Conservation (phyloP, 2,888 invertebrate species). For the Nomada fucata region DNA sequence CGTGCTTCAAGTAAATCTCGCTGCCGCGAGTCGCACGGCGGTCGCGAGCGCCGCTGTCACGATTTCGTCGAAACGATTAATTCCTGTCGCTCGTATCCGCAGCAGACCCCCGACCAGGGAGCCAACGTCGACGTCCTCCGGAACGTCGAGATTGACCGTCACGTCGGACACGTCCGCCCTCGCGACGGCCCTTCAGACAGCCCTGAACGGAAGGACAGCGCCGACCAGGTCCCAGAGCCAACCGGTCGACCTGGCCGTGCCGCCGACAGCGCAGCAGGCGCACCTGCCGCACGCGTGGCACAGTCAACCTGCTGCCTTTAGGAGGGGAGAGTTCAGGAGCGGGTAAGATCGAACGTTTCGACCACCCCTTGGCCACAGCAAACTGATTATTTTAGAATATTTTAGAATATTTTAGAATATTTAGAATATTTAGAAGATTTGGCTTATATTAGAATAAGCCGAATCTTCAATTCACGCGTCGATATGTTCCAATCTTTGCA, state of each 20-base stretch:
- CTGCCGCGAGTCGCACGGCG: slow-evolving; percentile 64
- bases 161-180: slow-evolving; percentile 81
- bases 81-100: slow-evolving; percentile 35
- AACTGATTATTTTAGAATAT: no score
- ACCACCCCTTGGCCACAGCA: neutral
- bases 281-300: slow-evolving; percentile 79
- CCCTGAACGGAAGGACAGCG: slow-evolving; percentile 77
- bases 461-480: no score
- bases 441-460: no score
- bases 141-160: slow-evolving; percentile 80
- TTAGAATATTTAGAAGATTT: no score
- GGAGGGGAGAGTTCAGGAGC: slow-evolving; percentile 81
- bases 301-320: slow-evolving; percentile 81
- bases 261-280: slow-evolving; percentile 70
- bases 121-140: slow-evolving; percentile 79
- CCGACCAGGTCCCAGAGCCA: slow-evolving; percentile 85
- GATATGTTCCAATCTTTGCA: no score
- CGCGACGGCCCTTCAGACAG: slow-evolving; percentile 79
- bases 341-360: slow-evolving; percentile 69
- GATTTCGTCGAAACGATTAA: slow-evolving; percentile 12
- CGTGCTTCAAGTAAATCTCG: slow-evolving; percentile 76
- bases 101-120: slow-evolving; percentile 79
- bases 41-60: slow-evolving; percentile 26
- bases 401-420: no score
- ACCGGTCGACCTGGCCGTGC: slow-evolving; percentile 83